These are phyloP conservation scores for Rhynchomys soricoides DNA, from an alignment of 2,113 vertebrate genomes.

Conservation along the genomic window DNA sequence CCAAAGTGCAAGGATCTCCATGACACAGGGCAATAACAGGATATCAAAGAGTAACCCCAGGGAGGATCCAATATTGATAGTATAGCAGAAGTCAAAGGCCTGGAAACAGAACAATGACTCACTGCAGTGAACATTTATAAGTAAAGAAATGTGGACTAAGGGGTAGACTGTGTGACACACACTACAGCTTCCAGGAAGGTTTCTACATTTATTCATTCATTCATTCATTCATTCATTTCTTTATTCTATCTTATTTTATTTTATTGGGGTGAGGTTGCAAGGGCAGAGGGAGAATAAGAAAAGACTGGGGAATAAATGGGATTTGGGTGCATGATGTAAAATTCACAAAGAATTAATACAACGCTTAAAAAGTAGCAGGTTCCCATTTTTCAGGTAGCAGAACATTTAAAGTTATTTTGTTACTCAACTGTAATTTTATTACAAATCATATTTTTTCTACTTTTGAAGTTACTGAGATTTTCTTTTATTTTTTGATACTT, in stretches of 20 bases:
- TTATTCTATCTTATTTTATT: background rate
- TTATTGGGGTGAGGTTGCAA: background rate
- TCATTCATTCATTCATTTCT: background rate
- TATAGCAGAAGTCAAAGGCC: background rate
- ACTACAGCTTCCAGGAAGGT: background rate
- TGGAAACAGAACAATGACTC: background rate
- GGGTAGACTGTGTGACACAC: background rate
- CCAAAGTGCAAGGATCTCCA: background rate
- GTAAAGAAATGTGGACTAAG: background rate
- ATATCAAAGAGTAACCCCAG: background rate
- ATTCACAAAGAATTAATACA: background rate
- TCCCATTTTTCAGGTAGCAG: background rate
- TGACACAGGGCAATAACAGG: background rate
- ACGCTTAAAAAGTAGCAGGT: background rate
- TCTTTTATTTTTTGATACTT: background rate
- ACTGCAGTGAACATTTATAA: background rate
- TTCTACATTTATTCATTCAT: background rate
- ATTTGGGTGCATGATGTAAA: background rate
- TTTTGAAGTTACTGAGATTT: slow-evolving; percentile 22
- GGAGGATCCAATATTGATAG: background rate
- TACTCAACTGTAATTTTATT: background rate
- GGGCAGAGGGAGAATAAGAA: background rate
- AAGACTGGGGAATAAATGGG: background rate
- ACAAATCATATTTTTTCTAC: background rate
- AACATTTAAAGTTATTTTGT: background rate